These are phyloP conservation scores for Eristalis arbustorum DNA, from an alignment of 2,888 invertebrate genomes.

Conservation along the genomic window DNA sequence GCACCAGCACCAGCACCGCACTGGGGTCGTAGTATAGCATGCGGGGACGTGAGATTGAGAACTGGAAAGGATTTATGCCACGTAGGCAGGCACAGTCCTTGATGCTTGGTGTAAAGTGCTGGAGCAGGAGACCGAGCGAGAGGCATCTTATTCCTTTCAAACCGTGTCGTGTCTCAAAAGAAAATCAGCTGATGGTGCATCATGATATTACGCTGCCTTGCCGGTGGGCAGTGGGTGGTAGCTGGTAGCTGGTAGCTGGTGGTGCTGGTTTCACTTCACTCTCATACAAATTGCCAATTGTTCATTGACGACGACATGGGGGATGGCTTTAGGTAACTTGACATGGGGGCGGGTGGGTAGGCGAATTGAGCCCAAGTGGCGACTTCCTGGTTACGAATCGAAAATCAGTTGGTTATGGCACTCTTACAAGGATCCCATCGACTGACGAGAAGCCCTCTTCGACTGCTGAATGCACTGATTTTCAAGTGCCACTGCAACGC, in stretches of 20 bases:
- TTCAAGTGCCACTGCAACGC: slow-evolving; percentile 46
- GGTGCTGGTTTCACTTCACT: slow-evolving; percentile 23
- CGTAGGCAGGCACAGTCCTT: slow-evolving; percentile 54
- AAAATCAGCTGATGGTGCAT: slow-evolving; percentile 70
- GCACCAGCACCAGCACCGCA: background rate
- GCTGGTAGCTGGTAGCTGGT: background rate
- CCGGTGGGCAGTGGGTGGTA: too few relatives aligned
- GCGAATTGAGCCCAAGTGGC: slow-evolving; percentile 59
- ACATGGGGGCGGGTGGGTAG: background rate
- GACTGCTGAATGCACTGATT: slow-evolving; percentile 62
- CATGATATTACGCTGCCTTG: slow-evolving; percentile 49
- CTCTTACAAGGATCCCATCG: slow-evolving; percentile 47
- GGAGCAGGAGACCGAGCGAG: background rate
- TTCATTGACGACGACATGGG: slow-evolving; percentile 50
- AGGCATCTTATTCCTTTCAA: slow-evolving; percentile 23
- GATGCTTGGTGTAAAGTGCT: slow-evolving; percentile 8
- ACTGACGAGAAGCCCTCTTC: slow-evolving; percentile 3
- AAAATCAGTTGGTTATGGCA: slow-evolving; percentile 63
- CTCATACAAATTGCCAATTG: slow-evolving; percentile 65
- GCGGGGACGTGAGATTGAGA: slow-evolving; percentile 53
- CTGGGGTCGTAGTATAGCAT: background rate
- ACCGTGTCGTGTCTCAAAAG: slow-evolving; percentile 59
- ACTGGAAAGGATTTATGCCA: slow-evolving; percentile 66
- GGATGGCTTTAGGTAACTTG: background rate
- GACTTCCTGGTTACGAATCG: slow-evolving; percentile 68